Conservation (phyloP, 2,888 invertebrate species). For the Ligdia adustata region DNA sequence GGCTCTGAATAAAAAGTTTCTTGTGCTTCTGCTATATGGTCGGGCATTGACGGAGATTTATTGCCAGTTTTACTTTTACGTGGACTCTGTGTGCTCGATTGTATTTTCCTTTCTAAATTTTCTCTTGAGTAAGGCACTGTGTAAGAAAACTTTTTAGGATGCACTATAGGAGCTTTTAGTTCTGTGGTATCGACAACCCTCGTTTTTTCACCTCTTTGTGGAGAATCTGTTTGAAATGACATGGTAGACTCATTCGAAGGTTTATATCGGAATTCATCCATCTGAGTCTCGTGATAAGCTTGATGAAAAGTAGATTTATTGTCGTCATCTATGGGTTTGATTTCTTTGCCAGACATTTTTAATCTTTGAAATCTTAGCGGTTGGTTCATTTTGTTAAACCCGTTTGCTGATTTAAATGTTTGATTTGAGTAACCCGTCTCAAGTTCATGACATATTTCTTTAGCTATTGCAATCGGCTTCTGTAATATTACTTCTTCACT, state of each 20-base stretch:
- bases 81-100: background rate
- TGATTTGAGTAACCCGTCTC: too few species aligned
- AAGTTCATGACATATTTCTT: too few species aligned
- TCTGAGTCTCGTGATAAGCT: too few species aligned
- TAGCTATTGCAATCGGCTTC: too few species aligned
- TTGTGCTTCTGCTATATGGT: slow-evolving; percentile 1
- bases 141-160: slow-evolving; percentile 3
- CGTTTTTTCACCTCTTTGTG: background rate
- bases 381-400: background rate
- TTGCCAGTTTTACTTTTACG: background rate
- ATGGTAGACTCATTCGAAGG: background rate
- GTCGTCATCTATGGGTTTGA: background rate
- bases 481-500: too few species aligned
- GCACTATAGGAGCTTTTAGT: background rate
- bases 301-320: too few species aligned
- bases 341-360: slow-evolving; percentile 5
- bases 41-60: background rate
- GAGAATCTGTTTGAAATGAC: background rate
- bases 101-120: background rate
- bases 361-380: background rate
- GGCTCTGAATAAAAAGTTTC: slow-evolving; percentile 3
- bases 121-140: background rate
- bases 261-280: background rate
- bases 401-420: background rate
- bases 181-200: background rate